Percentiles rank a stretch among this genome's conserved stretches.
Conservation (phyloP, 2,888 invertebrate genomes). For the Thumatha senex region DNA sequence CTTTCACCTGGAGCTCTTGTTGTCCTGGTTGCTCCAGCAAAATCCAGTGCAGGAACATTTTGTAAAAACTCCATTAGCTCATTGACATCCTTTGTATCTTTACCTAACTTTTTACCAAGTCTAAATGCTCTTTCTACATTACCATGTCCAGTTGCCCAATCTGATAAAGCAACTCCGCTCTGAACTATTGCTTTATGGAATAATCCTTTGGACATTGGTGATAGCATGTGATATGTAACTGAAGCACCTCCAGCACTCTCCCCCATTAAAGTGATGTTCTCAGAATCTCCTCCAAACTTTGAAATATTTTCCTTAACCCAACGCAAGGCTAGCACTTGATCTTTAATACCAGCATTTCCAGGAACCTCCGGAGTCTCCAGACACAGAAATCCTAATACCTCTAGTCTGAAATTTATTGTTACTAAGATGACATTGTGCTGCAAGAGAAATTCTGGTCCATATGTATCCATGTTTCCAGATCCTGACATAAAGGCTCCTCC, state of each 20-base stretch:
- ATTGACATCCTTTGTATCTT: constrained; percentile 48
- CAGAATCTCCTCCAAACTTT: constrained; percentile 59
- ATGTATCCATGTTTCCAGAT: constrained; percentile 54
- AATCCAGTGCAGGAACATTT: constrained; percentile 46
- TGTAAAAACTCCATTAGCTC: constrained; percentile 52
- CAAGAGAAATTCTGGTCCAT: constrained; percentile 64
- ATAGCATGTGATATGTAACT: constrained; percentile 64
- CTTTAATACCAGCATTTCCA: constrained; percentile 68
- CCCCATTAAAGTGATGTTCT: constrained; percentile 67
- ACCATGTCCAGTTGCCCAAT: constrained; percentile 49
- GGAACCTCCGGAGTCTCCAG: constrained; percentile 57
- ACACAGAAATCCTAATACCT: constrained; percentile 49
- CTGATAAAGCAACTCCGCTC: constrained; percentile 60
- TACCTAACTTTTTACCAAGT: constrained; percentile 53
- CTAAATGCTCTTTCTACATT: constrained; percentile 54
- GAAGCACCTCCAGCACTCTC: constrained; percentile 68
- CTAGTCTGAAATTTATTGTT: constrained; percentile 69
- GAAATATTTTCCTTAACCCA: constrained; percentile 61
- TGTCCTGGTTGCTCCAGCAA: constrained; percentile 43
- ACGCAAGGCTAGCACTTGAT: constrained; percentile 58
- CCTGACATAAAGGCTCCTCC: constrained; percentile 67
- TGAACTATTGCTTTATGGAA: constrained; percentile 67
- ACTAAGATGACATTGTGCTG: constrained; percentile 66
- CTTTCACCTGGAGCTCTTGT: constrained; percentile 53
- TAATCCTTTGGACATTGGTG: constrained; percentile 64